These are phyloP conservation scores for Drosophila rhopaloa DNA, from an alignment of 1,140 invertebrate genomes.

Conservation along the genomic window DNA sequence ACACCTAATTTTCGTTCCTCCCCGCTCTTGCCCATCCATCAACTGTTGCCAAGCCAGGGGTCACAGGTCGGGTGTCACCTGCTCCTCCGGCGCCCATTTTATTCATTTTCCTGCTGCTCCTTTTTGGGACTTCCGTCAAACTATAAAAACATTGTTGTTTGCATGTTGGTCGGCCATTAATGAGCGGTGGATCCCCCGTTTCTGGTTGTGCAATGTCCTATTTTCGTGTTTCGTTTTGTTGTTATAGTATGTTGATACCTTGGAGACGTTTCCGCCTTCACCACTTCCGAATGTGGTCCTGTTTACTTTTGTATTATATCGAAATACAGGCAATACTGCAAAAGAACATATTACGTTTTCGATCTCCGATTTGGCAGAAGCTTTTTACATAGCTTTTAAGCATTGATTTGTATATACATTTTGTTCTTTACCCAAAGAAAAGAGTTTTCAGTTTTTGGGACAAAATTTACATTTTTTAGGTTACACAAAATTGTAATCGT, in stretches of 20 bases:
- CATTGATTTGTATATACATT: not conserved
- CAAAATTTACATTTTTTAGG: not conserved
- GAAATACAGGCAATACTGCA: not conserved
- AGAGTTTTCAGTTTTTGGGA: too few relatives aligned
- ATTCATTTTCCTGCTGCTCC: not conserved
- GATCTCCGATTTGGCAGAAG: not conserved
- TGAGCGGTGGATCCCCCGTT: conserved; percentile 40
- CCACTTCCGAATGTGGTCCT: conserved; percentile 4
- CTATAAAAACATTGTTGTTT: conserved; percentile 35
- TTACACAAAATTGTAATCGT: not conserved
- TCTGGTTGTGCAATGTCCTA: conserved; percentile 37
- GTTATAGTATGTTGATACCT: conserved; percentile 48
- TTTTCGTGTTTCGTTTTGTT: conserved; percentile 34
- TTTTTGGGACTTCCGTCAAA: conserved; percentile 25
- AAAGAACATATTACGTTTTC: not conserved
- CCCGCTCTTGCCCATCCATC: conserved; percentile 20
- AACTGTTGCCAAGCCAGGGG: conserved; percentile 45
- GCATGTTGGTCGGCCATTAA: conserved; percentile 51
- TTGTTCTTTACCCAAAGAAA: too few relatives aligned
- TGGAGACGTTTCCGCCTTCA: conserved; percentile 45
- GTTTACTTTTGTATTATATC: conserved; percentile 2
- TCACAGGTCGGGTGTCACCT: conserved; percentile 26
- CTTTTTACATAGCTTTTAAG: not conserved
- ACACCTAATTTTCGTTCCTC: conserved; percentile 31
- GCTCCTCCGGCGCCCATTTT: not conserved